These are phyloP conservation scores for Coenobita brevimanus DNA, from an alignment of 1,140 invertebrate species.

Conservation along the genomic window DNA sequence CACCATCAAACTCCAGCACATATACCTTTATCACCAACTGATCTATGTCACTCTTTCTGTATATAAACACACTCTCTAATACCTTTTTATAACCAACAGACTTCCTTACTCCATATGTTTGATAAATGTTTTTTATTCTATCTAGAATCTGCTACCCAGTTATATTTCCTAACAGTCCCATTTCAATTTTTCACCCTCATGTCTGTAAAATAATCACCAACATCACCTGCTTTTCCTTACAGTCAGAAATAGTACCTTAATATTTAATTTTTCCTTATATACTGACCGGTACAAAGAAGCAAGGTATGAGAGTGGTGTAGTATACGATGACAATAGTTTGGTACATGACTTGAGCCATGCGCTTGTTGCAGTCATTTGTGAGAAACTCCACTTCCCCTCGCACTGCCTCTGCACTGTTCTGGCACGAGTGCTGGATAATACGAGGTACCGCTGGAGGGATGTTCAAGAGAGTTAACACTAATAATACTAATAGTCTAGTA, in stretches of 20 bases:
- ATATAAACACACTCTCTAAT: too few species aligned
- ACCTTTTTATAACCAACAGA: too few species aligned
- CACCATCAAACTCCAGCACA: too few species aligned
- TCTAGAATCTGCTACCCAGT: neutral
- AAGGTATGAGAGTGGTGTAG: conserved; percentile 92
- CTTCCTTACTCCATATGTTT: neutral
- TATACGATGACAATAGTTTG: conserved; percentile 92
- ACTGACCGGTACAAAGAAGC: conserved; percentile 87
- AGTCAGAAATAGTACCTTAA: too few species aligned
- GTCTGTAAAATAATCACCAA: too few species aligned
- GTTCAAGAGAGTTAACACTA: too few species aligned
- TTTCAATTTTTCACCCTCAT: too few species aligned
- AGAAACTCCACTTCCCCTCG: conserved; percentile 89
- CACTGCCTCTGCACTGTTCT: conserved; percentile 77
- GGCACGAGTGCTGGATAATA: conserved; percentile 75
- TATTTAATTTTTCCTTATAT: too few species aligned
- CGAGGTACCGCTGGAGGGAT: conserved; percentile 76
- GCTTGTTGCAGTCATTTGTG: conserved; percentile 88
- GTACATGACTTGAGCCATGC: conserved; percentile 92
- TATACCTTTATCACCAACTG: too few species aligned
- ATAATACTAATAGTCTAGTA: neutral
- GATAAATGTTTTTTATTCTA: neutral
- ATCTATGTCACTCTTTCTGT: too few species aligned
- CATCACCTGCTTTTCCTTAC: too few species aligned
- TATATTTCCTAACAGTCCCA: too few species aligned